Evolutionary conservation across 2,888 invertebrate genomes (phyloP), one percentile per base, ranked within the genome.

Genomic region (Embidobia sp.): DNA sequence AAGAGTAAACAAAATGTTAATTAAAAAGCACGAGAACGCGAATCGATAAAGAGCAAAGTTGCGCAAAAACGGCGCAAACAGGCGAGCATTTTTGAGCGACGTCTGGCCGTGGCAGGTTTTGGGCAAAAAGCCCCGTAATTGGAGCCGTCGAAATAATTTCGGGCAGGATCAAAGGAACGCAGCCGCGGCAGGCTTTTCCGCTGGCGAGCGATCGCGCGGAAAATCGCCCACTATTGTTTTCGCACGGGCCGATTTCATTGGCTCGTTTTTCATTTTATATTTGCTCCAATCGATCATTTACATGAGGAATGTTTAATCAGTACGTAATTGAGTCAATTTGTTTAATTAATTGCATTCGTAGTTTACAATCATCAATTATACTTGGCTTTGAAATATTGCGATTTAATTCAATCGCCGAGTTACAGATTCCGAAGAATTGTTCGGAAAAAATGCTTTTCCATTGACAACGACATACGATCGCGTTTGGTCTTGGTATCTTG

Each of bases 281-380:
- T 46, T 55, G 27, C 44, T 13, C 2, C 15, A 19, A 57, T 48
- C 67, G 35, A 35, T 55, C 57, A 69, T 69, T 57, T 69, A 69
- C 44, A 67, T 27, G 46, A 22, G 40, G 37, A 48, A 57, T 46
- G 57, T 59, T 59, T 48, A 51, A 70, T 61, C 70, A 51, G 33
- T 18, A 26, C 10, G 44, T 61, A 70, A 70, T 61, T 53, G 51
- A 61, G 49, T 61, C 70, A 72, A 63, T 72, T 72, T 63, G 61
- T 63, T 72, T 48, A 61, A 70, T 72, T 61, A 63, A 70, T 61
- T 53, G 37, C 51, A 46, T 37, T 51, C 26, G 29, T 70, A 51
- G 46, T 61, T 53, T 46, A 18, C 51, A 70, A 70, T 70, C 44
- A 46, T 59, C 69, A 49, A 69, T 59, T 69, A 69, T 33, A 59